Conservation (phyloP, 2,113 vertebrate species). For the Sceloporus tristichus region DNA sequence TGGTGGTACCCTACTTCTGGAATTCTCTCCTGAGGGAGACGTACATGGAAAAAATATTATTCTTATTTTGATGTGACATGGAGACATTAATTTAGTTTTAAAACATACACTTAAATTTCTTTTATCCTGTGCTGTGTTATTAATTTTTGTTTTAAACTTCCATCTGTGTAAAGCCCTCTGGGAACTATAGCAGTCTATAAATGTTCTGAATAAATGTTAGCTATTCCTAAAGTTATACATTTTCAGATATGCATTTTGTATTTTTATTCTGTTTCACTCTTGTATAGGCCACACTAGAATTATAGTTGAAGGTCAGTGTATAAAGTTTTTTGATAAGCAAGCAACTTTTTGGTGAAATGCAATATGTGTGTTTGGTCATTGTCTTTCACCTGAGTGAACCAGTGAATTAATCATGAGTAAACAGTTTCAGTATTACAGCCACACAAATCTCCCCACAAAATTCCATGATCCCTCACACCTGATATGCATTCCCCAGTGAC, state of each 20-base stretch:
- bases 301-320: not conserved
- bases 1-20: not conserved
- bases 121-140: not conserved
- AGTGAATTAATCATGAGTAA: not conserved
- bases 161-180: not conserved
- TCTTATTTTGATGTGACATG: not conserved
- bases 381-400: not conserved
- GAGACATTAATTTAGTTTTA: not conserved
- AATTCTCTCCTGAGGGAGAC: not conserved
- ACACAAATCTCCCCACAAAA: not conserved
- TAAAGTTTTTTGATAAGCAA: not conserved
- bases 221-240: too few species aligned
- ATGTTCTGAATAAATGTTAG: not conserved
- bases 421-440: not conserved
- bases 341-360: too few species aligned
- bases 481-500: not conserved
- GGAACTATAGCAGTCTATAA: not conserved
- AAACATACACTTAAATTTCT: not conserved
- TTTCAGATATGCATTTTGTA: not conserved
- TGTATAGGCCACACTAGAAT: not conserved
- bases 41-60: not conserved
- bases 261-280: not conserved
- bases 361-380: not conserved
- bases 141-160: not conserved
- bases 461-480: not conserved